A percentile compares a stretch with the other conserved stretches of the same genome.
phyloP scores from a whole-genome alignment of 2,888 invertebrate genomes.

The Diabrotica balteata region DNA sequence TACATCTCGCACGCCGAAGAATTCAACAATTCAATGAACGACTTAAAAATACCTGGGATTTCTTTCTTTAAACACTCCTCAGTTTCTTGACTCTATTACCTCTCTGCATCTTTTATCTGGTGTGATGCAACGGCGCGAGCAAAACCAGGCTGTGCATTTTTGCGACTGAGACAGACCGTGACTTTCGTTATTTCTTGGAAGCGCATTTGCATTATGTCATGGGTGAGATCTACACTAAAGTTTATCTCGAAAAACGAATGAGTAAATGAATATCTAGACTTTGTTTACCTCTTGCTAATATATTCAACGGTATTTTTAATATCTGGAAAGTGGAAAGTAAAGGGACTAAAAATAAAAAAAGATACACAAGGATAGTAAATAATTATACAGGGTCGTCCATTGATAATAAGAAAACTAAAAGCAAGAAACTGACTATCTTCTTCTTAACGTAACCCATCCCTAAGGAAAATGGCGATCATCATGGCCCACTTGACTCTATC shows the following conservation, averaged over 20 bases:
- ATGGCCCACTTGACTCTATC: too few relatives aligned
- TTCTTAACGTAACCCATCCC: too few relatives aligned
- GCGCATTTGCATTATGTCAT: slow-evolving; percentile 11
- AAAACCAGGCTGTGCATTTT: not conserved
- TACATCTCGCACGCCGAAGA: not conserved
- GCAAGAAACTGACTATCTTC: too few relatives aligned
- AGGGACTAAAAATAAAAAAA: too few relatives aligned
- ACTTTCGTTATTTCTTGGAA: slow-evolving; percentile 8
- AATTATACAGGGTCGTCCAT: too few relatives aligned
- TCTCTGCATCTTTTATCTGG: not conserved
- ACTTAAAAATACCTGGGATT: not conserved
- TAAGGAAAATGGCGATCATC: too few relatives aligned
- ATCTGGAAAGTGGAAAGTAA: too few relatives aligned
- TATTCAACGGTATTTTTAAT: too few relatives aligned
- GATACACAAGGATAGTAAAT: too few relatives aligned
- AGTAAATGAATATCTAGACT: too few relatives aligned
- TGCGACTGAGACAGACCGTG: slow-evolving; percentile 2
- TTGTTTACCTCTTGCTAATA: too few relatives aligned
- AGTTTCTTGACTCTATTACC: slow-evolving; percentile 9
- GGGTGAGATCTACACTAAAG: slow-evolving; percentile 4
- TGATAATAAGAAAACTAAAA: too few relatives aligned
- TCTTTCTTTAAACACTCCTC: slow-evolving; percentile 5
- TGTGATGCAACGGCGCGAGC: not conserved
- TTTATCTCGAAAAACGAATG: not conserved
- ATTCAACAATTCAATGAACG: slow-evolving; percentile 2